phyloP scores from a whole-genome alignment of 2,113 vertebrate genomes.

The Gallinago paraguaiae region DNA sequence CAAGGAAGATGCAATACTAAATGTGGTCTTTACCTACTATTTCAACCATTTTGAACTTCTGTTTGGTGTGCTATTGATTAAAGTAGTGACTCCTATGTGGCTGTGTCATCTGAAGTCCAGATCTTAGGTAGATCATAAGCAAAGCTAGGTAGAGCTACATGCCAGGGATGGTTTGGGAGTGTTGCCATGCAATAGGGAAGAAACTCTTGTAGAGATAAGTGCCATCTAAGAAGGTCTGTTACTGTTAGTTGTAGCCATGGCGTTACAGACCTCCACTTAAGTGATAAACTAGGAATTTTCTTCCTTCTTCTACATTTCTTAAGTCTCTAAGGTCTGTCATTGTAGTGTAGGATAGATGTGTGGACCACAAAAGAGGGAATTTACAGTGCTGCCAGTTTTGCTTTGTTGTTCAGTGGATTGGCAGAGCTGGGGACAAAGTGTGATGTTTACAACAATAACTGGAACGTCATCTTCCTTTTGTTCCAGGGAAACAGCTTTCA shows the following conservation, averaged over 20 bases:
- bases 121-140: background rate
- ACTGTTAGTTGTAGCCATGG: background rate
- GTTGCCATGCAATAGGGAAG: too few relatives aligned
- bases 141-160: background rate
- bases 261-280: background rate
- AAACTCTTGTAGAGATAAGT: background rate
- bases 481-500: slow-evolving; percentile 68
- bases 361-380: background rate
- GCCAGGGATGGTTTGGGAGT: background rate
- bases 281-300: background rate
- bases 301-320: background rate
- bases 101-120: background rate
- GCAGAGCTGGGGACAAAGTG: background rate
- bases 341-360: fast-evolving
- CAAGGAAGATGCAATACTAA: background rate
- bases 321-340: background rate
- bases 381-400: background rate
- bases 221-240: background rate
- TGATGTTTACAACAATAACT: background rate
- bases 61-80: background rate
- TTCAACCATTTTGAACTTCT: background rate
- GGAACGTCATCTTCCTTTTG: background rate
- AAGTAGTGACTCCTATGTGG: background rate
- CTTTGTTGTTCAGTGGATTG: background rate
- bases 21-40: background rate